phyloP scores from a whole-genome alignment of 2,888 invertebrate species.

The Cyaniris semiargus region DNA sequence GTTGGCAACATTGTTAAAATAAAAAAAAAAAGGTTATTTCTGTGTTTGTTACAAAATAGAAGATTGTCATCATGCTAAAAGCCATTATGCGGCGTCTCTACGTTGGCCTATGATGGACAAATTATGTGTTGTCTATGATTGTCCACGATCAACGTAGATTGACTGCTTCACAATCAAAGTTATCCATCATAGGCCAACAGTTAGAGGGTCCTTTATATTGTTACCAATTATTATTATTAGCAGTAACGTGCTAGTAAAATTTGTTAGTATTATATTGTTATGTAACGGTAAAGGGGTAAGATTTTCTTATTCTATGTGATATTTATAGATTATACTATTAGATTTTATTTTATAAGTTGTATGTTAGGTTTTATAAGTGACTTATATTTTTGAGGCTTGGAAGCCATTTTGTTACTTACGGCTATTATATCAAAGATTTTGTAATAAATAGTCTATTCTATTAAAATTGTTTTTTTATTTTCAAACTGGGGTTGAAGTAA shows the following conservation, averaged over 20 bases:
- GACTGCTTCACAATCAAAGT: too few species aligned
- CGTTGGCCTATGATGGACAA: not conserved
- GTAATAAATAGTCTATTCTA: conserved; percentile 17
- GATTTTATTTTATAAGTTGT: conserved; percentile 16
- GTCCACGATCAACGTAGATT: too few species aligned
- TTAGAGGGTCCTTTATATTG: not conserved
- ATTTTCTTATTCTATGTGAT: conserved; percentile 30
- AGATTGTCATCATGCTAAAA: not conserved
- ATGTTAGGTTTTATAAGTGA: not conserved
- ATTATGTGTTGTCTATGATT: not conserved
- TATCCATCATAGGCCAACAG: too few species aligned
- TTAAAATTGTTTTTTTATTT: not conserved
- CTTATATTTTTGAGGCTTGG: conserved; percentile 25
- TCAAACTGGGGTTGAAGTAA: not conserved
- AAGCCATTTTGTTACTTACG: conserved; percentile 23
- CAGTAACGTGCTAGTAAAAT: not conserved
- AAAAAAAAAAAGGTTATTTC: too few species aligned
- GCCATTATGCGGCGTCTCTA: not conserved
- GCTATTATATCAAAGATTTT: conserved; percentile 29
- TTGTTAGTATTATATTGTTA: conserved; percentile 18
- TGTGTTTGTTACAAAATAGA: not conserved
- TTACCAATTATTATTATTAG: conserved; percentile 17
- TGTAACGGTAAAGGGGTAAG: conserved; percentile 25
- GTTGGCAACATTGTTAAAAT: not conserved
- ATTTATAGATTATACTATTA: conserved; percentile 20